Evolutionary conservation across 2,888 invertebrate genomes (phyloP), one percentile per base, ranked within the genome.

Genomic region (Amphipyra tragopoginis): DNA sequence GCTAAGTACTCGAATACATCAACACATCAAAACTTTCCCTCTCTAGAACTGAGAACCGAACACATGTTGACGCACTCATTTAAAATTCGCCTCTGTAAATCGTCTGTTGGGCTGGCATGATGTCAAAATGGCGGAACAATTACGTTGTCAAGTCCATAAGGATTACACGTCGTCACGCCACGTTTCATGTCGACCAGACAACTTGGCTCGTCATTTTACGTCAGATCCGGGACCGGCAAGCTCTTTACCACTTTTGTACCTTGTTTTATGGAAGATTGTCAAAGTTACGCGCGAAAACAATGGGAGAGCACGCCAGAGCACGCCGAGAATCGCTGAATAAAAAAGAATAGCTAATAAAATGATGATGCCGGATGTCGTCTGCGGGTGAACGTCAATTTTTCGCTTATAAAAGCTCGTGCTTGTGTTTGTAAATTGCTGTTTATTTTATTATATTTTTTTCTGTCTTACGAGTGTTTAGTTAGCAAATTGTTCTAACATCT

Each of bases 61-160:
- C 72, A 75, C 57, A 67, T 71, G 75, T 79, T 56, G 68, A 75
- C 77, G 66, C 61, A 72, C 65, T 72, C 68, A 75, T 82, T 82
- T 83, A 79, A 85, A 81, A 82, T 79, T 80, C 75, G 69, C 64
- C 66, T 72, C 77, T 77, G 73, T 77, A 76, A 77, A 81, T 80
- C 70, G 75, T 73, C 67, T 72, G 76, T 75, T 69, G 75, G 79
- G 82, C 81, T 88, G 89, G 86, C 89, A 86, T 74, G 81, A 82
- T 86, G 89, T 88, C 90, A 90, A 86, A 88, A 87, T 80, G 84
- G 82, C 79, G 79, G 81, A 83, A 86, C 88, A 89, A 91, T 90
- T 88, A 88, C 83, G 82, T 80, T 81, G 86, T 85, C 89, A 85
- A 81, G 77, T 81, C 82, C 83, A 84, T 83, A 85, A 82, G 83